Conservation (phyloP, 2,797 vertebrate species). For the Parambassis ranga region DNA sequence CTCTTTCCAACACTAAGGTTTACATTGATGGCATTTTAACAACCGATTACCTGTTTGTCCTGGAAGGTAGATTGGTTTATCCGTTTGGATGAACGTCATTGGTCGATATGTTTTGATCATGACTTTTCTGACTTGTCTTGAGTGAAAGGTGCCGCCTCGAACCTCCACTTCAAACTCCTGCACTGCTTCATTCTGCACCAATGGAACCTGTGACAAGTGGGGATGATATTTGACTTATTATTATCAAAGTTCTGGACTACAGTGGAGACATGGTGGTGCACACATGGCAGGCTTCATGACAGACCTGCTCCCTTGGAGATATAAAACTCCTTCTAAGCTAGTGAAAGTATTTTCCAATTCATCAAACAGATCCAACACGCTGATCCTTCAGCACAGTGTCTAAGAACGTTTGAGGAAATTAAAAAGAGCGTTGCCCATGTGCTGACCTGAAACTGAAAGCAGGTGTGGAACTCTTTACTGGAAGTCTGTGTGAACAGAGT, state of each 20-base stretch:
- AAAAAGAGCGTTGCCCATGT: background rate
- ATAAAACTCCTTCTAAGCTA: no score
- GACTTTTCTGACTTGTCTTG: constrained; percentile 76
- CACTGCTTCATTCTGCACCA: constrained; percentile 1
- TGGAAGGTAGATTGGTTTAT: constrained; percentile 90
- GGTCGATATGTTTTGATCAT: constrained; percentile 63
- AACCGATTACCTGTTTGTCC: constrained; percentile 76
- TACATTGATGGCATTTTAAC: background rate
- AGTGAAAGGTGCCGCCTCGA: constrained; percentile 73
- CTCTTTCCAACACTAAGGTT: no score
- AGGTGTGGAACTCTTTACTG: background rate
- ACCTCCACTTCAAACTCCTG: constrained; percentile 65
- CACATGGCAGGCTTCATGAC: no score
- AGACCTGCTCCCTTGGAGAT: no score
- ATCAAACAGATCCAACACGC: rapidly evolving
- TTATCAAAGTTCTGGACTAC: no score
- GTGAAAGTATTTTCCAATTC: no score
- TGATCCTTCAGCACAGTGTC: rapidly evolving
- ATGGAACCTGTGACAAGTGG: constrained; percentile 57
- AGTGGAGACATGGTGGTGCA: no score
- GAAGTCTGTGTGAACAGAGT: no score
- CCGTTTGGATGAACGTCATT: constrained; percentile 85
- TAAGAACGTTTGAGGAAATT: background rate
- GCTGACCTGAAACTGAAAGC: background rate
- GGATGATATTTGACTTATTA: background rate